Evolutionary conservation across 2,888 invertebrate species (phyloP), one percentile per base, ranked within the genome.

Genomic region (Acronicta psi): DNA sequence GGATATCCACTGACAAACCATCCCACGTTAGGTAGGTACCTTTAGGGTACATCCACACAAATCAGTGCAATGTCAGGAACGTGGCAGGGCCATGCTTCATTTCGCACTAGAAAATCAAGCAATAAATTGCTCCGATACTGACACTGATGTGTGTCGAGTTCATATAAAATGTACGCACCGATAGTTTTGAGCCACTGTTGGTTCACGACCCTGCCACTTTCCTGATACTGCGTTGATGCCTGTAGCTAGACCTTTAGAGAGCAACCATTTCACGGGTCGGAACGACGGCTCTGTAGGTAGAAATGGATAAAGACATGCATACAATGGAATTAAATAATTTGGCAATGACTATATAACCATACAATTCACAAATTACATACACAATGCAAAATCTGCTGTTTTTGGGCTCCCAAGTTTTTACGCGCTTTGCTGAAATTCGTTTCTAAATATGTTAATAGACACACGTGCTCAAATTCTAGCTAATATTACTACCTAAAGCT

Each of bases 81-180:
- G n/a, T n/a, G n/a, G 34, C 34, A 34, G 34, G 34, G 34, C n/a
- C 6, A n/a, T 34, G 13, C 34, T n/a, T n/a, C 34, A 1, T n/a
- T 29, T n/a, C 13, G 13, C n/a, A n/a, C 11, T 29, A 29, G 2
- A 11, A 29, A 29, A 29, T 29, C 29, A 29, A 29, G 29, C 11
- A 29, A 29, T 29, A 2, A 29, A n/a, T n/a, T n/a, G n/a, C 34
- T n/a, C n/a, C n/a, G 34, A 34, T 34, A n/a, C 34, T 34, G 34
- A n/a, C n/a, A 34, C 34, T 34, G 34, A 34, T n/a, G n/a, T 13
- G 6, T n/a, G n/a, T 31, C 31, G 31, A 31, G 31, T 34, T 34
- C 34, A n/a, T 34, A 34, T 34, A n/a, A 34, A n/a, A 34, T 34
- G 34, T 34, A 34, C 34, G 34, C 34, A 34, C 34, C 34, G n/a